Conservation (phyloP, 1,140 invertebrate genomes). For the Drosophila subobscura region DNA sequence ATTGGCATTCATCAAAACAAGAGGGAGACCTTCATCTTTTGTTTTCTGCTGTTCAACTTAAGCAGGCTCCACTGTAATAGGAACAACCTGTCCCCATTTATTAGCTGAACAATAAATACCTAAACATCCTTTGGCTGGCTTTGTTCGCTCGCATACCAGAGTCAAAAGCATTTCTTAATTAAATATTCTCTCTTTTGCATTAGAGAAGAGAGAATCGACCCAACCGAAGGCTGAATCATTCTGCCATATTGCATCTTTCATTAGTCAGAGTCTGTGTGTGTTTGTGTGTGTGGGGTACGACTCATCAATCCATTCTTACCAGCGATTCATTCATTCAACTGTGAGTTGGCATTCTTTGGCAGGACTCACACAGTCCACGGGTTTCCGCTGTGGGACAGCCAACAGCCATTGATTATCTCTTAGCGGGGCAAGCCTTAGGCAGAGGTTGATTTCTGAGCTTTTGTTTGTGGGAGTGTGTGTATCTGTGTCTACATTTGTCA, state of each 20-base stretch:
- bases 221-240: conserved; percentile 17
- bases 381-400: too few relatives aligned
- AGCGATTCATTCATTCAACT: conserved; percentile 22
- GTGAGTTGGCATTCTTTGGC: conserved; percentile 12
- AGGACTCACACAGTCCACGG: not conserved
- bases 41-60: too few relatives aligned
- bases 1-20: not conserved
- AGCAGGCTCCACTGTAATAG: too few relatives aligned
- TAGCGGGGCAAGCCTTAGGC: conserved; percentile 6
- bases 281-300: not conserved
- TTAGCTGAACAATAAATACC: conserved; percentile 1
- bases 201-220: conserved; percentile 10
- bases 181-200: conserved; percentile 50
- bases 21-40: too few relatives aligned
- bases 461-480: too few relatives aligned
- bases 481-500: too few relatives aligned
- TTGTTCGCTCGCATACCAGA: conserved; percentile 14
- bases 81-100: conserved; percentile 9
- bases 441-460: conserved; percentile 7
- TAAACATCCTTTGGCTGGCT: too few relatives aligned
- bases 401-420: conserved; percentile 6
- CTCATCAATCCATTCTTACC: conserved; percentile 11
- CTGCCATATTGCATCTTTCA: conserved; percentile 52
- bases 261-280: conserved; percentile 5
- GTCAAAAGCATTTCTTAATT: conserved; percentile 67